Evolutionary conservation across 1,140 invertebrate genomes (phyloP), one percentile per base, ranked within the genome.

Genomic region (Apis florea): DNA sequence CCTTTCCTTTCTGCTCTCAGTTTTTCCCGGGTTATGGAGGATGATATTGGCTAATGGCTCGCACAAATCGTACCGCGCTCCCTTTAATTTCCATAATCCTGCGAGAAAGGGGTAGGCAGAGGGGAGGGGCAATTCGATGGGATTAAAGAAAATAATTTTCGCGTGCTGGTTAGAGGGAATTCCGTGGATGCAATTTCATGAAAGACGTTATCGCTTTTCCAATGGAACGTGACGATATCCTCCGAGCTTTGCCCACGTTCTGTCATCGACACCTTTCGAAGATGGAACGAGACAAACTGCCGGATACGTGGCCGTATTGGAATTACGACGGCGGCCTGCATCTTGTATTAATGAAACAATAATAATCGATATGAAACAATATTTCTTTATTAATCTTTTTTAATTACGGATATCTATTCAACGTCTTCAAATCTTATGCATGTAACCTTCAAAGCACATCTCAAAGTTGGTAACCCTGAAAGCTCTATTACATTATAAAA

Each of bases 31-130:
- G 31, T 53, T 75, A 21, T 17, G 31, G 17, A 63, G 47, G 58
- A 40, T 17, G 47, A 74, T 61, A 74, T 74, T 47, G 72, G 24
- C 58, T 61, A 61, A 74, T 74, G 56, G 58, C 12, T 53, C 24
- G 73, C 73, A n/a, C n/a, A 31, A 63, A 63, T 53, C 49, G 73
- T 31, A 6, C 59, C 47, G 17, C 24, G 49, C 64, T 51, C 59
- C 21, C 59, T 64, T 75, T 64, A 40, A 75, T 75, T 63, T 64
- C 47, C 47, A 53, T 53, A 74, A 74, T 74, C n/a, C 17, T 5
- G 15, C 26, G 19, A 21, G 19, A 19, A 21, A 64, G 19, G 0
- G 1, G 19, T 3, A 40, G 5, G 31, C 0, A 17, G 54, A 56
- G 2, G 5, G 8, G 47, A n/a, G 9, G 6, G 21, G 10, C 19